Conservation (phyloP, 2,797 vertebrate genomes). For the Artibeus lituratus region DNA sequence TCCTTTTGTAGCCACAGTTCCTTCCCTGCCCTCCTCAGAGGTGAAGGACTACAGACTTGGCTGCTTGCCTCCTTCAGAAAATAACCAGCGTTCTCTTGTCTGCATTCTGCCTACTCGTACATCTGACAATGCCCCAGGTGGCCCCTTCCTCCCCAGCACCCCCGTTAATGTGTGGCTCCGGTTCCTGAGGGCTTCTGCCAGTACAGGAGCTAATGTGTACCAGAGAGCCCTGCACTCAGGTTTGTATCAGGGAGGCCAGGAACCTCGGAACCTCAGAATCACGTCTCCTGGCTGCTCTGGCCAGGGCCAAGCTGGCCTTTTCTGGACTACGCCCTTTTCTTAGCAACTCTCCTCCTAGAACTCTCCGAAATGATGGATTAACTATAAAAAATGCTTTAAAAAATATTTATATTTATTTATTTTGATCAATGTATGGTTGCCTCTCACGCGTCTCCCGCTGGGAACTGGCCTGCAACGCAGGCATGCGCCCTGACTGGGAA, state of each 20-base stretch:
- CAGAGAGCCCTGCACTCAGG: not conserved
- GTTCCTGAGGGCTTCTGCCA: not conserved
- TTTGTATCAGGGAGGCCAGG: not conserved
- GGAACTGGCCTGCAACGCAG: too few species aligned
- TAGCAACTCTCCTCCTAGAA: not conserved
- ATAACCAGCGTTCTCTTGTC: not conserved
- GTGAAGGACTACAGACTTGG: conserved; percentile 20
- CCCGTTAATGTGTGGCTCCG: not conserved
- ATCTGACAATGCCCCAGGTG: not conserved
- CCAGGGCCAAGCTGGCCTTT: not conserved
- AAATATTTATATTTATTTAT: not conserved
- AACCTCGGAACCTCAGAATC: not conserved
- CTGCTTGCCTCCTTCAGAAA: conserved; percentile 28
- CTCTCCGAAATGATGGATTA: not conserved
- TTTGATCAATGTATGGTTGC: too few species aligned
- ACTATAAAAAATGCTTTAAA: not conserved
- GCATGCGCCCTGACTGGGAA: too few species aligned
- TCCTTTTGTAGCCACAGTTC: not conserved
- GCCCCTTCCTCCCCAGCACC: not conserved
- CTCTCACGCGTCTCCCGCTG: too few species aligned
- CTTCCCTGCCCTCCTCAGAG: not conserved
- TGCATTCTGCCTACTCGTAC: conserved; percentile 13
- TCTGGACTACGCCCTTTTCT: not conserved
- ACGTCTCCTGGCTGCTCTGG: not conserved
- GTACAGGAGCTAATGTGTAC: not conserved